Evolutionary conservation across 1,140 invertebrate genomes (phyloP).

Genomic region (Gonatopus flavifemur): DNA sequence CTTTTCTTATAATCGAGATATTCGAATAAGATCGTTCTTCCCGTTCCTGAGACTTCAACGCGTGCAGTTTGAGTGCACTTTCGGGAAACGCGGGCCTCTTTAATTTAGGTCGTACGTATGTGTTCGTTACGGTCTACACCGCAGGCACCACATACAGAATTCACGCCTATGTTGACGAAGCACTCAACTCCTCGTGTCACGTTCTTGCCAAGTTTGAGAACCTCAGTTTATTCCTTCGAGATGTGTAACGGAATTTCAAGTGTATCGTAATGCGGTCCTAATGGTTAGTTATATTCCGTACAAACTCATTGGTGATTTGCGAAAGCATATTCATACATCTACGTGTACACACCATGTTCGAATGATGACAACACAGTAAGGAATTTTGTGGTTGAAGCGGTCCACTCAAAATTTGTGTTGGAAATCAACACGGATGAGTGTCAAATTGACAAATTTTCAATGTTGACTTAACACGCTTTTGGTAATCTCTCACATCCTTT

Average conservation of each 20-base stretch:
- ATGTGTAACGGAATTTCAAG: slow-evolving; percentile 11
- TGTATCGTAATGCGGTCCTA: neutral
- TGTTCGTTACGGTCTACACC: slow-evolving; percentile 4
- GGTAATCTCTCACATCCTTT: too few relatives aligned
- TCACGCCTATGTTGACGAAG: slow-evolving; percentile 38
- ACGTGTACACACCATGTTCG: too few relatives aligned
- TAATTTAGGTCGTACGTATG: slow-evolving; percentile 25
- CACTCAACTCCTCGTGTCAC: slow-evolving; percentile 33
- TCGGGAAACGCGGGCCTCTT: slow-evolving; percentile 6
- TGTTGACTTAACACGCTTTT: too few relatives aligned
- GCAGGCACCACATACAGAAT: slow-evolving; percentile 18
- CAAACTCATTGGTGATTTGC: neutral
- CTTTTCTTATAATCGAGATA: neutral
- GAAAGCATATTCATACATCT: too few relatives aligned
- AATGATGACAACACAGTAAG: too few relatives aligned
- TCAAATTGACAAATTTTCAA: too few relatives aligned
- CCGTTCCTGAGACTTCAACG: neutral
- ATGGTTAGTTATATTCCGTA: neutral
- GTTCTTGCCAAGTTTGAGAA: slow-evolving; percentile 22
- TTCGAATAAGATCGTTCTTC: neutral
- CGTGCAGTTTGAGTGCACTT: neutral
- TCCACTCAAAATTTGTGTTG: too few relatives aligned
- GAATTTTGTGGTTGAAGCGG: too few relatives aligned
- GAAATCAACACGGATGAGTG: too few relatives aligned
- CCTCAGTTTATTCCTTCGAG: too few relatives aligned